Base-by-base conservation (phyloP, 1,140 invertebrate species). In the Drosophila willistoni region DNA sequence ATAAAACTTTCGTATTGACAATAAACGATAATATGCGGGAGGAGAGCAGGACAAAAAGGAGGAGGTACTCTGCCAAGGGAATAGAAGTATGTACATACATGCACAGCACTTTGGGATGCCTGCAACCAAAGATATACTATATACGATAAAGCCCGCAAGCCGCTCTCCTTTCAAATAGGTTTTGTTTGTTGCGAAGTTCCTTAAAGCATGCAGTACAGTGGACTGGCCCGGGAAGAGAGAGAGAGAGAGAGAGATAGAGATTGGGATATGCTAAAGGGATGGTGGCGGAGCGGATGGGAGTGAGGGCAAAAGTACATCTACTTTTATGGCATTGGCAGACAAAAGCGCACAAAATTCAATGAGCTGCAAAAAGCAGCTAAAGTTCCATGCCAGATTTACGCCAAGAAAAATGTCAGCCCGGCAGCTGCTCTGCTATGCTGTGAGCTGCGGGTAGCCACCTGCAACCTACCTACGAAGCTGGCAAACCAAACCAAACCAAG, bases 1-100 rank as follows among this genome's bases (percentile, higher is more conserved):
- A 89, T 73, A 80, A 89, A 87, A 87, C 83, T 87, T 87, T 87
- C 47, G 73, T 73, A 89, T 87, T 87, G 80, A 87, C 83, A 89
- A 89, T 87, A 87, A 87, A 89, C 73, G 83, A 55, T 57, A 83
- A 81, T 66, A 79, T 47, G 62, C 51, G 25, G 56, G 33, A 55
- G 33, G 33, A 19, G 34, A n/a, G 47, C 22, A 39, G 22, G 25
- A 9, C 13, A 13, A 9, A 19, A 12, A 1, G 29, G n/a, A 1
- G 29, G 17, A 3, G 17, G 33, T 34, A 36, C 3, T 1, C 19
- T 39, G 12, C 33, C 3, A 5, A 17, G 17, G 6, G 17, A 10
- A 51, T 19, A 14, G 39, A 36, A 56, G 47, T 75, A 54, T 60
- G 54, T 54, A 19, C 33, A 54, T 39, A 12, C 54, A 34, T 42